Evolutionary conservation across 2,113 vertebrate genomes (phyloP).

Genomic region (Etia nguti): DNA sequence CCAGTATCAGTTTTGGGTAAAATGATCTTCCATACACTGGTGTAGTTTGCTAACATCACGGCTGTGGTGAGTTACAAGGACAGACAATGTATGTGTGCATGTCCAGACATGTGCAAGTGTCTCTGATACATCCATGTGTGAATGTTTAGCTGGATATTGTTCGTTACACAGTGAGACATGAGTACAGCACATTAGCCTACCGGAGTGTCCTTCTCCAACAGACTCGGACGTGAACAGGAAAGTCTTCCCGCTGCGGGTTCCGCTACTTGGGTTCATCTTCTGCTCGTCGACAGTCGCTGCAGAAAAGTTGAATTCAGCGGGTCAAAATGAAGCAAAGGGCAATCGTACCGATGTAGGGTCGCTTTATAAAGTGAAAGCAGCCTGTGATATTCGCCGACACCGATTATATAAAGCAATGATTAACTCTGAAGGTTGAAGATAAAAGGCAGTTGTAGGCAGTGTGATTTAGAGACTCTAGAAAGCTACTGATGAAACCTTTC

Average conservation of each 20-base stretch:
- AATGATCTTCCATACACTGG: not conserved
- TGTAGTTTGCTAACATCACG: not conserved
- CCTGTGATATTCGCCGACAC: not conserved
- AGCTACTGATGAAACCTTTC: not conserved
- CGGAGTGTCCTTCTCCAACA: constrained; percentile 72
- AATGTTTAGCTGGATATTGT: not conserved
- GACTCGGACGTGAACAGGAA: constrained; percentile 77
- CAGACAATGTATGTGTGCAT: not conserved
- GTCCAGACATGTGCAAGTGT: not conserved
- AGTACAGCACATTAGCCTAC: constrained; percentile 26
- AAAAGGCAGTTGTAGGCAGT: not conserved
- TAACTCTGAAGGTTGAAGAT: not conserved
- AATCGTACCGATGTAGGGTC: not conserved
- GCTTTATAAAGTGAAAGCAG: not conserved
- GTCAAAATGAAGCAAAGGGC: not conserved
- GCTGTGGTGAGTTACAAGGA: not conserved
- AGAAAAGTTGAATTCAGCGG: not conserved
- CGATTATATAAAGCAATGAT: not conserved
- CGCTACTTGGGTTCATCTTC: constrained; percentile 53
- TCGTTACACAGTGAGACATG: not conserved
- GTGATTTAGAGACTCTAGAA: not conserved
- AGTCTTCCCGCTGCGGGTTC: constrained; percentile 51
- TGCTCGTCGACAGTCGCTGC: not conserved
- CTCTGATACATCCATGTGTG: not conserved
- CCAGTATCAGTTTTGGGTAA: not conserved